Evolutionary conservation across 2,888 invertebrate species (phyloP), one percentile per base, ranked within the genome.

Genomic region (Toxonevra muliebris): DNA sequence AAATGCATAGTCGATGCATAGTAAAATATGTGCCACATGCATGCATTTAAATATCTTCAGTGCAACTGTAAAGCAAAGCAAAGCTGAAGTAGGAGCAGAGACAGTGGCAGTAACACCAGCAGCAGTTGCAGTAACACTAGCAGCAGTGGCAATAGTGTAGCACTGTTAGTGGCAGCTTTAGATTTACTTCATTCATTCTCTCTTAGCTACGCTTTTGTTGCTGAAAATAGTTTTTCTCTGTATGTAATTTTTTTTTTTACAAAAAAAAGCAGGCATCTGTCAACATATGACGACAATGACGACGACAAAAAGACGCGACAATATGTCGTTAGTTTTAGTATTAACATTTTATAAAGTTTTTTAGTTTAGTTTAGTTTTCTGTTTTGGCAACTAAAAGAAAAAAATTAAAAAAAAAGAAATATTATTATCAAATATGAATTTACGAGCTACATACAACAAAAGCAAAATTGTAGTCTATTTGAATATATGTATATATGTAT

Each of bases 1-100:
- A 30, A 30, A 43, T 52, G 19, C 11, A 45, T 5, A 42, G 20
- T 13, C 7, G 9, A 15, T 19, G 15, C 17, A 45, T 55, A 15
- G 53, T 61, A 19, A 45, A 55, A 43, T 60, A 52, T 63, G 53
- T 68, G 68, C n/a, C 55, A 59, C 52, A 20, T 30, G 52, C 52
- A 17, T 12, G 55, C 62, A 60, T 65, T 57, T 53, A 61, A 68
- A 61, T 42, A 30, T 30, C 30, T 30, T 30, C 30, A 30, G 7
- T 30, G 30, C n/a, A 1, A 9, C 17, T 13, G 17, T n/a, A n/a
- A 8, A 43, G 5, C 58, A 41, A 7, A 3, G 41, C 41, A n/a
- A n/a, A n/a, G n/a, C n/a, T n/a, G n/a, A n/a, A n/a, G n/a, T n/a
- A n/a, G n/a, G n/a, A n/a, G n/a, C n/a, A n/a, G n/a, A n/a, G n/a